Base-by-base conservation (phyloP, 2,888 invertebrate genomes). In the Drosophila hamatofila region DNA sequence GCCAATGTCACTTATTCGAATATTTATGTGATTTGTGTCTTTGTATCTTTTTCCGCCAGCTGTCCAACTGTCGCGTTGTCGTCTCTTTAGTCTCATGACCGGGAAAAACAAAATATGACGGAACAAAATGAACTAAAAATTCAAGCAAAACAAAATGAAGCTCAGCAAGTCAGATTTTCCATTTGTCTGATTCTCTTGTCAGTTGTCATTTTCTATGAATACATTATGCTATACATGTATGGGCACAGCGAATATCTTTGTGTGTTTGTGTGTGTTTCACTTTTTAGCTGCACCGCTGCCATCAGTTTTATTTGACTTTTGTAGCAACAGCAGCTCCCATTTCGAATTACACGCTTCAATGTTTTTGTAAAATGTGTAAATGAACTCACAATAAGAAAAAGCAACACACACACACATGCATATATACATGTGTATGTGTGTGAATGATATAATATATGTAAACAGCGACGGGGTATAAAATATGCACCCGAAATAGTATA, bases 201-300 rank as follows among this genome's bases (percentile, higher is more conserved):
- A 86, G 86, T 86, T 87, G 87, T 87, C 90, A 75, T 83, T 85
- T 88, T 78, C 71, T 76, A 90, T 89, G 89, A 81, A 90, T 87
- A 88, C 83, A 86, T 89, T 88, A 44, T 46, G 7, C 37, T 16
- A 9, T 16, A 21, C 16, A 16, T 46, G 44, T 42, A 23, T 35
- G 18, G 27, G n/a, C 3, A 30, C 18, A 41, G n/a, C 48, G n/a
- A 18, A 58, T 49, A 18, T 21, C 35, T 35, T 2, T 30, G 23
- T 35, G 11, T 18, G 30, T 25, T 11, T 33, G 51, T 60, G 49
- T 59, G 41, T 64, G 35, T 62, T 51, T 70, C 39, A 23, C 57
- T 56, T 63, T 63, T 62, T 55, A 74, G 72, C 49, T 80, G 76
- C 72, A 75, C 35, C 59, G 39, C 55, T 57, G 70, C 55, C 59